Evolutionary conservation across 2,888 invertebrate genomes (phyloP).

Genomic region (Dexiosoma caninum): DNA sequence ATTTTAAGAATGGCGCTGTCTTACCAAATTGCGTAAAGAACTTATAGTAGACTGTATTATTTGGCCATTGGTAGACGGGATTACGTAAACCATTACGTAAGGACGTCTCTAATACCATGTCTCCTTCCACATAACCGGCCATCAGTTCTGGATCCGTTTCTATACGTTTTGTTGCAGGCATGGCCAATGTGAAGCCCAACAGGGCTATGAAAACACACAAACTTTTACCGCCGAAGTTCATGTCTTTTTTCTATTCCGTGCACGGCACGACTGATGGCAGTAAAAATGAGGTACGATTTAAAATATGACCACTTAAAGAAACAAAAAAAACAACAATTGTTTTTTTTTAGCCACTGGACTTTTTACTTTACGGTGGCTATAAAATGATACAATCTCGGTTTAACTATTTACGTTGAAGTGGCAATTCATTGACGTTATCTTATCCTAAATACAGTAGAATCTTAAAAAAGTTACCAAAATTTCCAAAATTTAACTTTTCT

Average conservation of each 20-base stretch:
- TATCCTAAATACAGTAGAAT: too few relatives aligned
- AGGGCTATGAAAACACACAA: neutral
- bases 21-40: slow-evolving; percentile 77
- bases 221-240: slow-evolving; percentile 2
- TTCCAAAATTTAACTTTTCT: too few relatives aligned
- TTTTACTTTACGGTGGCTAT: slow-evolving; percentile 1
- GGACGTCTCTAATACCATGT: slow-evolving; percentile 82
- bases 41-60: slow-evolving; percentile 83
- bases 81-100: slow-evolving; percentile 81
- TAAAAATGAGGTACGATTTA: neutral
- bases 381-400: neutral
- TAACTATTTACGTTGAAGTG: neutral
- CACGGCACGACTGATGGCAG: neutral
- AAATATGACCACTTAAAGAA: too few relatives aligned
- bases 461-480: too few relatives aligned
- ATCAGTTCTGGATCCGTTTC: slow-evolving; percentile 84
- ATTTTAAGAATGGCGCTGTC: neutral
- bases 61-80: slow-evolving; percentile 81
- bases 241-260: neutral
- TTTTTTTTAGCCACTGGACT: too few relatives aligned
- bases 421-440: slow-evolving; percentile 21
- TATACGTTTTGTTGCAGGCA: slow-evolving; percentile 2
- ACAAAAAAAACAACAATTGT: neutral
- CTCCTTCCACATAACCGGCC: slow-evolving; percentile 86
- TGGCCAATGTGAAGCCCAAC: slow-evolving; percentile 27